Conservation (phyloP, 1,140 invertebrate genomes). For the Leptopilina boulardi region DNA sequence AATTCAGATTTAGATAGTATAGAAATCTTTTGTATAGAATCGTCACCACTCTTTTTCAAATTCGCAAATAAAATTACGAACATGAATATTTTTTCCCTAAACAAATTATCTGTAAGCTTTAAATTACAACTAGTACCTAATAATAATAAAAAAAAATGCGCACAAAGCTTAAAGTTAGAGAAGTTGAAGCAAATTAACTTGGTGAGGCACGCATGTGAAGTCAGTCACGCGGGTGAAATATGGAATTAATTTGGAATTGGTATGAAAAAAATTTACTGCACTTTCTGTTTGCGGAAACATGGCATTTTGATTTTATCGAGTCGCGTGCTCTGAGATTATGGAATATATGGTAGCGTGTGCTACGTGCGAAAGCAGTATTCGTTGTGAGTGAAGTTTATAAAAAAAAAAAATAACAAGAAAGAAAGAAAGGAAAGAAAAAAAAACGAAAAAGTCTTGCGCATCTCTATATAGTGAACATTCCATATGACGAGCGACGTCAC, state of each 20-base stretch:
- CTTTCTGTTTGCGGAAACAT: constrained; percentile 19
- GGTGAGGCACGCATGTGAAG: neutral
- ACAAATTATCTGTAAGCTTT: too few species aligned
- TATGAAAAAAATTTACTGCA: constrained; percentile 25
- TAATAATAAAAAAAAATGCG: neutral
- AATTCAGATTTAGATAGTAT: too few species aligned
- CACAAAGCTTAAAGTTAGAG: neutral
- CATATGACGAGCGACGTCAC: constrained; percentile 24
- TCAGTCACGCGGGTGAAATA: constrained; percentile 14
- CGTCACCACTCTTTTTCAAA: too few species aligned
- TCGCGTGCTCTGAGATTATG: constrained; percentile 32
- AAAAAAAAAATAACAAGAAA: neutral
- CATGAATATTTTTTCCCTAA: too few species aligned
- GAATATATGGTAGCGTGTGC: constrained; percentile 15
- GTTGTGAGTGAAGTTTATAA: constrained; percentile 22
- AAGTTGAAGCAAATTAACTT: constrained; percentile 4
- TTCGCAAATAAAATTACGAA: too few species aligned
- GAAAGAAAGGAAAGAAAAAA: too few species aligned
- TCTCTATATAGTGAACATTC: constrained; percentile 23
- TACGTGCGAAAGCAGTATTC: constrained; percentile 24
- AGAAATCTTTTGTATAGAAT: too few species aligned
- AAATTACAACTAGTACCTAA: too few species aligned
- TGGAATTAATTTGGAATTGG: constrained; percentile 23
- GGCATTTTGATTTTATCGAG: constrained; percentile 17
- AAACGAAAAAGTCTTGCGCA: neutral